Evolutionary conservation across 1,140 invertebrate genomes (phyloP).

Genomic region (Bilobella aurantiaca): DNA sequence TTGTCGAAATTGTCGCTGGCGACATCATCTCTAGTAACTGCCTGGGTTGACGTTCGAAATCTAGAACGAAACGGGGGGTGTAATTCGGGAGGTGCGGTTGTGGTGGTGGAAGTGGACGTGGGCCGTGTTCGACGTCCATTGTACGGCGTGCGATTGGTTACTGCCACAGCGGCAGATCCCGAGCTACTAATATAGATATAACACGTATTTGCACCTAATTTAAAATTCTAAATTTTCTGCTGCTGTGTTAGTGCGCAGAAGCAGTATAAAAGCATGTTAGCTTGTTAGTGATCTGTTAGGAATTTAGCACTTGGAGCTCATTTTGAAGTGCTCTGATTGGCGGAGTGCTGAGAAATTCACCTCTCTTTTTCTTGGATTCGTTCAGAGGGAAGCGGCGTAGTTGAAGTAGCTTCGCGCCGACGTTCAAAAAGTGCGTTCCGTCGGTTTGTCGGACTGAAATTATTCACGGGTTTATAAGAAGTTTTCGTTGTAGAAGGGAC

Average conservation of each 20-base stretch:
- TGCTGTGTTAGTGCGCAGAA: background rate
- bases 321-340: too few relatives aligned
- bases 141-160: slow-evolving; percentile 1
- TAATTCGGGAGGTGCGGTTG: slow-evolving; percentile 2
- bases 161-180: slow-evolving; percentile 5
- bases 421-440: slow-evolving; percentile 36
- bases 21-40: background rate
- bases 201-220: background rate
- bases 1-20: background rate
- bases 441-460: slow-evolving; percentile 29
- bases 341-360: slow-evolving; percentile 7
- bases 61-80: background rate
- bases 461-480: background rate
- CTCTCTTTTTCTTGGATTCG: slow-evolving; percentile 23
- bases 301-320: too few relatives aligned
- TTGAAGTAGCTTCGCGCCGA: slow-evolving; percentile 19
- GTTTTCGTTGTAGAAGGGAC: slow-evolving; percentile 26
- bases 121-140: slow-evolving; percentile 13
- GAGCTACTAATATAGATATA: background rate
- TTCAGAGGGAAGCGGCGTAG: too few relatives aligned
- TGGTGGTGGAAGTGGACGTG: slow-evolving; percentile 20
- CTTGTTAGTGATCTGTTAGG: slow-evolving; percentile 9
- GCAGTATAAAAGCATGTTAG: background rate
- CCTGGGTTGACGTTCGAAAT: background rate
- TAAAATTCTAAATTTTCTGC: background rate